phyloP scores from a whole-genome alignment of 2,797 vertebrate genomes.

The Enteromius argenteus region DNA sequence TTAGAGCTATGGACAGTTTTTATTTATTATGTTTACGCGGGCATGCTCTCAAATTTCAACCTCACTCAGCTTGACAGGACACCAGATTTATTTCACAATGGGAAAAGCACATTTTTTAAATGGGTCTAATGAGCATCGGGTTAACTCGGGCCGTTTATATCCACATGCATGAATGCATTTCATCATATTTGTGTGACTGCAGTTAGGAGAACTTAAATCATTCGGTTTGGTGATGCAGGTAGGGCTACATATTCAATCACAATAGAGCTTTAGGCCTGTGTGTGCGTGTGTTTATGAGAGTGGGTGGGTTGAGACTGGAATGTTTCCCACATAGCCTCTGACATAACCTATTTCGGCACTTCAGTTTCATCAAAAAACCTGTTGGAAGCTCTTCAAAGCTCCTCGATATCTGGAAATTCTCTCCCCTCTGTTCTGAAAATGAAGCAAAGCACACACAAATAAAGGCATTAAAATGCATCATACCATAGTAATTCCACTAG shows the following conservation, averaged over 20 bases:
- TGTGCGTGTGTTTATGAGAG: slow-evolving; percentile 20
- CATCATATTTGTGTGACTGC: slow-evolving; percentile 19
- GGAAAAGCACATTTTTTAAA: slow-evolving; percentile 17
- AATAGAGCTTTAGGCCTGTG: slow-evolving; percentile 32
- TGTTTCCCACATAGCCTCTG: slow-evolving; percentile 33
- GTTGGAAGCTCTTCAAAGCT: slow-evolving; percentile 33
- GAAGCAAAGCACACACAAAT: slow-evolving; percentile 15
- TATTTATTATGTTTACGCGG: slow-evolving; percentile 14
- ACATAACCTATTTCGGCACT: slow-evolving; percentile 41
- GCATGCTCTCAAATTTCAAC: slow-evolving; percentile 5
- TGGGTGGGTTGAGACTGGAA: slow-evolving; percentile 2
- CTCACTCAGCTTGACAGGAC: slow-evolving; percentile 11
- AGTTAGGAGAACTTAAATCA: slow-evolving; percentile 27
- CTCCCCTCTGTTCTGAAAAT: slow-evolving; percentile 18
- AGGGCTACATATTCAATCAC: slow-evolving; percentile 34
- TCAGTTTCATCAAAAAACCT: slow-evolving; percentile 42
- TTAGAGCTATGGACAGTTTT: neutral
- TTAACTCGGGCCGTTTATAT: slow-evolving; percentile 18
- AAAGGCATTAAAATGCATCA: slow-evolving; percentile 16
- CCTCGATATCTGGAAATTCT: slow-evolving; percentile 24
- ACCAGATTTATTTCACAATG: slow-evolving; percentile 36
- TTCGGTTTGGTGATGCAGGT: slow-evolving; percentile 33
- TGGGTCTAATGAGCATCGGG: slow-evolving; percentile 7
- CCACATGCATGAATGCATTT: slow-evolving; percentile 17
- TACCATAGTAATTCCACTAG: slow-evolving; percentile 15